A percentile compares a stretch with the other conserved stretches of the same genome.
Evolutionary conservation across 1,140 invertebrate species (phyloP).

Genomic region (Hycleus phaleratus): DNA sequence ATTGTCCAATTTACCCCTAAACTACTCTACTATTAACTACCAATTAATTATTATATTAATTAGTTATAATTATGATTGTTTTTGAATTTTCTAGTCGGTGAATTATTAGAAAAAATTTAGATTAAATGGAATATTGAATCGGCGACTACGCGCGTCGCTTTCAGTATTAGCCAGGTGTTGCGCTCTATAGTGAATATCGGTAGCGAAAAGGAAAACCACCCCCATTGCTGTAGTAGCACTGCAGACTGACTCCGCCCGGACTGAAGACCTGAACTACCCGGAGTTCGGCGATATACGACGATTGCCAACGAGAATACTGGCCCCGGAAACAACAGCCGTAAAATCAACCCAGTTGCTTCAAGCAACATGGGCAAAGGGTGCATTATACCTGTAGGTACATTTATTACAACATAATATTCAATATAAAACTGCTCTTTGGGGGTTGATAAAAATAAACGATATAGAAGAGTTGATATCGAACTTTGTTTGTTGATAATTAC

Average conservation of each 20-base stretch:
- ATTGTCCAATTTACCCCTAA: too few relatives aligned
- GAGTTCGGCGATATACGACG: conserved; percentile 17
- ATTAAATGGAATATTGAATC: neutral
- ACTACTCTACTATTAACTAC: too few relatives aligned
- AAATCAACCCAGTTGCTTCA: conserved; percentile 13
- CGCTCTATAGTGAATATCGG: conserved; percentile 8
- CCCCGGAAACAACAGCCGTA: conserved; percentile 30
- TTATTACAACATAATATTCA: neutral
- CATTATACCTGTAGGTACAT: neutral
- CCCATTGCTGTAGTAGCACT: conserved; percentile 23
- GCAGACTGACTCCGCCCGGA: conserved; percentile 35
- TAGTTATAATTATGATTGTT: too few relatives aligned
- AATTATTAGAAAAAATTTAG: too few relatives aligned
- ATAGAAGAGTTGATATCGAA: too few relatives aligned
- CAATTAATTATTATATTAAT: too few relatives aligned
- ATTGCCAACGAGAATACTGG: conserved; percentile 10
- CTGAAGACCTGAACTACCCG: conserved; percentile 19
- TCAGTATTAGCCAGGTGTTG: conserved; percentile 18
- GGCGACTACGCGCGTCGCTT: conserved; percentile 9
- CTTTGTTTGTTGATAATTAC: too few relatives aligned
- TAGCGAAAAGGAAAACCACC: conserved; percentile 17
- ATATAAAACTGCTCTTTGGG: too few relatives aligned
- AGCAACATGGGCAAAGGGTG: neutral
- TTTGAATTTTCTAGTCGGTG: too few relatives aligned
- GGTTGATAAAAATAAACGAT: too few relatives aligned